A percentile compares a stretch with the other conserved stretches of the same genome.
Conservation (phyloP, 2,888 invertebrate genomes). For the Poecilus cupreus region DNA sequence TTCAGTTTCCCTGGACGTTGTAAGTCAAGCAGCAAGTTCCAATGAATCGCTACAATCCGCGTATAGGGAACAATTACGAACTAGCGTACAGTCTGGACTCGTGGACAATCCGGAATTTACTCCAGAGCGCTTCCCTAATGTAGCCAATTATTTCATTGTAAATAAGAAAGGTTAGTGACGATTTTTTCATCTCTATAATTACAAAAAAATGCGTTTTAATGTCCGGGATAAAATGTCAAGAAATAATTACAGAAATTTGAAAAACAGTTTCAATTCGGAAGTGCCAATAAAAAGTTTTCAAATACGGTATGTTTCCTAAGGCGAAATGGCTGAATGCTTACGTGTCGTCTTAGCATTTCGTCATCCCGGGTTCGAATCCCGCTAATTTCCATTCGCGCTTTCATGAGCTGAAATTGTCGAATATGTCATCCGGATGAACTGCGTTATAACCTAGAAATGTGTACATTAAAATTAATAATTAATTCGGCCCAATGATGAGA, state of each 20-base stretch:
- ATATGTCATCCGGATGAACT: not conserved
- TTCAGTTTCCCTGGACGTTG: conserved; percentile 71
- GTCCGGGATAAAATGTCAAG: too few species aligned
- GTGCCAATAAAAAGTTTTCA: not conserved
- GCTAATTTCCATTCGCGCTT: not conserved
- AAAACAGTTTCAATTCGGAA: not conserved
- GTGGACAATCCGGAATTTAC: conserved; percentile 73
- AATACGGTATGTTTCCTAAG: not conserved
- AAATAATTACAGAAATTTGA: too few species aligned
- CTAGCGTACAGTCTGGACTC: conserved; percentile 73
- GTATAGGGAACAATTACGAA: conserved; percentile 74
- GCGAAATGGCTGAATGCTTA: not conserved
- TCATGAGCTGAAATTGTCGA: not conserved
- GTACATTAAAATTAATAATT: conserved; percentile 11
- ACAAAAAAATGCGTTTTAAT: too few species aligned
- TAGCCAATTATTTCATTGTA: conserved; percentile 69
- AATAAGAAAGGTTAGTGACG: conserved; percentile 50
- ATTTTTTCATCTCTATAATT: not conserved
- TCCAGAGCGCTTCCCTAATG: conserved; percentile 71
- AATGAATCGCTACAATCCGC: conserved; percentile 74
- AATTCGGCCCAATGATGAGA: conserved; percentile 37
- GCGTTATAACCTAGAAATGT: not conserved
- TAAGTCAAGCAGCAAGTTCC: conserved; percentile 73
- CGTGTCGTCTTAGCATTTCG: not conserved
- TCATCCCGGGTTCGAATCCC: conserved; percentile 33